phyloP scores from a whole-genome alignment of 2,888 invertebrate species.

The Ypsolopha scabrella region DNA sequence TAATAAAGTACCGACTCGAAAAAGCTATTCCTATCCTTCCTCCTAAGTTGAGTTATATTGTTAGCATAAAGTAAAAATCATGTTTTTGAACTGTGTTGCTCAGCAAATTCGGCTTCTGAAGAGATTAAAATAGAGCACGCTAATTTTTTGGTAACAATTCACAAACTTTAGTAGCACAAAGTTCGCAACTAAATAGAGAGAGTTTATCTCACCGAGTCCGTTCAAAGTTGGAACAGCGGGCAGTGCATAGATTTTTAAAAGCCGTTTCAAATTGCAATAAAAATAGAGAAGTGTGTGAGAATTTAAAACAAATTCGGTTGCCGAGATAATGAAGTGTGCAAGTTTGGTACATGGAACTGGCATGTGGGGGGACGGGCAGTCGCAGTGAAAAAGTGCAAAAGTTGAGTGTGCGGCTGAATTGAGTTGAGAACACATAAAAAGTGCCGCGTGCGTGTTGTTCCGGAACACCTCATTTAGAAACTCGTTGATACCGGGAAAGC shows the following conservation, averaged over 20 bases:
- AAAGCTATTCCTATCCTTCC: no score
- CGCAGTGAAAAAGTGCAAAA: slow-evolving; percentile 60
- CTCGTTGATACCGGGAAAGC: no score
- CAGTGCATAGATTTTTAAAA: slow-evolving; percentile 17
- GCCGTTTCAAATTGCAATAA: slow-evolving; percentile 20
- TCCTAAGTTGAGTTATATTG: no score
- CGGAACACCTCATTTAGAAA: no score
- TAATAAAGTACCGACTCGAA: no score
- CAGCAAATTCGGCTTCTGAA: no score
- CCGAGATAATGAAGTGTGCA: slow-evolving; percentile 59
- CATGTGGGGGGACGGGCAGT: slow-evolving; percentile 22
- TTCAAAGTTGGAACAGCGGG: not conserved
- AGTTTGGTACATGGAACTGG: slow-evolving; percentile 62
- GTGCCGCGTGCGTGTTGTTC: not conserved
- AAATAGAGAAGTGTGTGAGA: slow-evolving; percentile 20
- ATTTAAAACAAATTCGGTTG: slow-evolving; percentile 57
- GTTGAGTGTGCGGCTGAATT: slow-evolving; percentile 41
- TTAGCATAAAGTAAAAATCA: no score
- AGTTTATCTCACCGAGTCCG: not conserved
- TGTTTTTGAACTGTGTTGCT: no score
- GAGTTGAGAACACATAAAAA: slow-evolving; percentile 20
- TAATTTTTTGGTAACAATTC: no score
- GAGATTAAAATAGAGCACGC: no score
- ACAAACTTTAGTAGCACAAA: no score
- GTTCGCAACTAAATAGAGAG: no score